Percentiles rank a stretch among this genome's conserved stretches.
phyloP scores from a whole-genome alignment of 2,113 vertebrate genomes.

The Mystacornis crossleyi region DNA sequence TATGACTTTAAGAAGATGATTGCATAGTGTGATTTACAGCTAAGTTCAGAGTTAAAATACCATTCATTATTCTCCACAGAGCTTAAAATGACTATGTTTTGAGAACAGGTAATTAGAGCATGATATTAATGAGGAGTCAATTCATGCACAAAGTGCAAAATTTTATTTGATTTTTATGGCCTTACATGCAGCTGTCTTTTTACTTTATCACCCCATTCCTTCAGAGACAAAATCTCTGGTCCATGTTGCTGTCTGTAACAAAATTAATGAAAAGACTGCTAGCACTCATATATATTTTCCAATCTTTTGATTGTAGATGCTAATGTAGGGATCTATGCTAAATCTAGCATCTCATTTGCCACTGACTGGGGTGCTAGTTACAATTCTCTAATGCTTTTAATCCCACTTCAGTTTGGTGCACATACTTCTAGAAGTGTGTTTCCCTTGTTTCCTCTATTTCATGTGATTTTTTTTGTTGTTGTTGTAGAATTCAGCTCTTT shows the following conservation, averaged over 20 bases:
- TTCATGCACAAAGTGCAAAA: background rate
- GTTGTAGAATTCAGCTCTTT: background rate
- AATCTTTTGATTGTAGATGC: background rate
- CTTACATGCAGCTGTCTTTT: background rate
- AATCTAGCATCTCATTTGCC: background rate
- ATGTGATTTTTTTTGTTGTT: background rate
- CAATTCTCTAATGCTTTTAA: background rate
- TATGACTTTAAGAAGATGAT: background rate
- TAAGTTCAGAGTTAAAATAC: background rate
- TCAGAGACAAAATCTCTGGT: background rate
- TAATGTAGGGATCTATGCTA: background rate
- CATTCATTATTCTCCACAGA: background rate
- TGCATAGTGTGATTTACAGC: background rate
- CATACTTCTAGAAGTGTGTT: background rate
- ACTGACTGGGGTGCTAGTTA: background rate
- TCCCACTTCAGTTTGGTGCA: background rate
- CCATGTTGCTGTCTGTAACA: background rate
- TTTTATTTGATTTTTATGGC: background rate
- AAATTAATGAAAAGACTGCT: background rate
- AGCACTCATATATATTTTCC: background rate
- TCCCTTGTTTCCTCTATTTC: background rate
- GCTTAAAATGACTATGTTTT: background rate
- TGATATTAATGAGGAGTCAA: background rate
- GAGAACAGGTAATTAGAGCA: background rate
- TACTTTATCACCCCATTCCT: background rate